Evolutionary conservation across 2,113 vertebrate genomes (phyloP), one percentile per base, ranked within the genome.

Genomic region (Anas platyrhynchos): DNA sequence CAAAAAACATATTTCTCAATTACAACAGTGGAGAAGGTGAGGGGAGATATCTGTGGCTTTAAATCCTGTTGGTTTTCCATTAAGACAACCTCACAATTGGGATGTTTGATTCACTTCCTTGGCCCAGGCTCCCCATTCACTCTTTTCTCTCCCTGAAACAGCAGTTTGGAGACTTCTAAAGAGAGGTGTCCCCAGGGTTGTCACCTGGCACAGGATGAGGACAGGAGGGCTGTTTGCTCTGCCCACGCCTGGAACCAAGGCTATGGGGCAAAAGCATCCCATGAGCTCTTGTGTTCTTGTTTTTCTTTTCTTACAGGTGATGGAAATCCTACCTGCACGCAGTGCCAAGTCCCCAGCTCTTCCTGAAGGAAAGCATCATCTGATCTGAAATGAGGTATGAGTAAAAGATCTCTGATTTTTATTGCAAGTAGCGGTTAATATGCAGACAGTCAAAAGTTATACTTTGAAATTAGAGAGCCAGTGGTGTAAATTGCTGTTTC

Each of bases 1-100:
- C 82, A 97, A 92, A 96, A 89, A 72, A 91, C 90, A 76, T 88
- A 89, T 96, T 97, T 97, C 96, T 97, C 96, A 96, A 91, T 97
- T 97, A 95, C 77, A 83, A 9, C 72, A 75, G 68, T 1, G 27
- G 61, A 32, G 54, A 58, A 3, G 46, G 12, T 29, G 55, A 38
- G 58, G 32, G 87, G 73, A 93, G 77, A 67, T 78, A 78, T 52
- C 67, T 88, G 54, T 76, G 63, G 66, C 93, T 96, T 87, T 78
- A 94, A 96, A 93, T 94, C 15, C 72, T 85, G 43, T 76, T 79
- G 61, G 69, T 62, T 88, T 95, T 90, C 88, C 87, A 69, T 48
- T 48, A 66, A 81, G 71, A 75, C 52, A 75, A 34, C 58, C 27
- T 88, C 13, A 31, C 36, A 86, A 32, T 38, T 85, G 59, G 46